Evolutionary conservation across 2,888 invertebrate species (phyloP), one percentile per base, ranked within the genome.

Genomic region (Mycogona germanica): DNA sequence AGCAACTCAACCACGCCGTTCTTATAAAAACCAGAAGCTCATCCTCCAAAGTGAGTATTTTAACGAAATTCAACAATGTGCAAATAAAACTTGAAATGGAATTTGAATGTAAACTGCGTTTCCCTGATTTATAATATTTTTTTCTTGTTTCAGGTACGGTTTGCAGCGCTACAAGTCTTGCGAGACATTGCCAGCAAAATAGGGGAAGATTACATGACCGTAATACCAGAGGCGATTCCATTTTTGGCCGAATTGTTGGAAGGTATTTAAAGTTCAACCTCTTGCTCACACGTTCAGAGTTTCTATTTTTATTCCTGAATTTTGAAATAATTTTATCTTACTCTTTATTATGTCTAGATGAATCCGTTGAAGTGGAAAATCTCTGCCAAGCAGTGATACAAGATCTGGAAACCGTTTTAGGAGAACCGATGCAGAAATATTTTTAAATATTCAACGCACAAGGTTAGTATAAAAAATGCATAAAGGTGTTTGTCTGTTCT

Each of bases 231-330:
- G 67, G 89, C 91, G 3, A 84, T 95, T 57, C 93, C 93, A 0
- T 93, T 93, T 75, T 73, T 96, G 32, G 88, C 92, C 0, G 95
- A 96, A 67, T 73, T 96, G 17, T 75, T 95, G 62, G 95, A 95
- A 74, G 93, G 89, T 65, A 87, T 87, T 25, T 37, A 3, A 17
- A 7, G 26, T 32, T 19, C 6, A n/a, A 7, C 1, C 28, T 26
- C 17, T 17, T 0, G 25, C 17, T 30, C 35, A 41, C 9, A 21
- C 19, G 21, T 52, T 9, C 32, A 35, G 19, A 35, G n/a, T 14
- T 26, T 55, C 37, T 42, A 51, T 32, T 25, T 6, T 21, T 38
- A 37, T 50, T 48, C 23, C 9, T 28, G 9, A n/a, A 23, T 26
- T 64, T 63, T 5, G 25, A 19, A 47, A n/a, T 32, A 12, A 1